Evolutionary conservation across 2,113 vertebrate species (phyloP), one percentile per base, ranked within the genome.

Genomic region (Chloropsis hardwickii): DNA sequence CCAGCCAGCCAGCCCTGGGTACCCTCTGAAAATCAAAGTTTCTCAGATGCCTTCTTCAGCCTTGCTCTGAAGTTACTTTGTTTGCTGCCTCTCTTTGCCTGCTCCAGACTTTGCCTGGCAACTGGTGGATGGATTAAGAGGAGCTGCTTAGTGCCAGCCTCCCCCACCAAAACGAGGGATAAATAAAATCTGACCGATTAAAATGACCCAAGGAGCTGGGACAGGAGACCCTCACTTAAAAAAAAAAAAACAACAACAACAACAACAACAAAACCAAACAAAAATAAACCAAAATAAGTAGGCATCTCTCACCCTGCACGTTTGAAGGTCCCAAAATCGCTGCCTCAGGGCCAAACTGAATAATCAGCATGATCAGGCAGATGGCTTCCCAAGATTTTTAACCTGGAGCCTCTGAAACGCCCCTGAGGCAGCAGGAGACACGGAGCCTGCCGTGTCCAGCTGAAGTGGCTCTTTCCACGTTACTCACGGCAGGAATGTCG

Each of bases 111-210:
- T 67, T 45, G 44, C 28, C n/a, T 77, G 90, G 35, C 40, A 79
- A 45, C 24, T 60, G 69, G 58, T 28, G 39, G 40, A 56, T 14
- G 21, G 53, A 24, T 45, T 17, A 66, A 70, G 60, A 33, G 16
- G 37, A 67, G 31, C 11, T 81, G 56, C 25, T 92, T 60, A 24
- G 37, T 71, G 61, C 56, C 67, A 81, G 29, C 54, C 33, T 58
- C 35, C 27, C 13, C 8, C 9, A 2, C 5, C 1, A 44, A 60
- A 35, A 21, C 0, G 1, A 67, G 12, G 5, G 29, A 61, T 71
- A 66, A 73, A 57, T 92, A 25, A 66, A 65, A 22, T 72, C n/a
- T 53, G 25, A 40, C 12, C 4, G 11, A 84, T 48, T 51, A n/a
- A 69, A 89, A 91, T 71, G 44, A 84, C 45, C 12, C 37, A 56